Percentiles rank a stretch among this genome's conserved stretches.
Evolutionary conservation across 2,888 invertebrate genomes (phyloP).

Genomic region (Drosophila fulvimacula): DNA sequence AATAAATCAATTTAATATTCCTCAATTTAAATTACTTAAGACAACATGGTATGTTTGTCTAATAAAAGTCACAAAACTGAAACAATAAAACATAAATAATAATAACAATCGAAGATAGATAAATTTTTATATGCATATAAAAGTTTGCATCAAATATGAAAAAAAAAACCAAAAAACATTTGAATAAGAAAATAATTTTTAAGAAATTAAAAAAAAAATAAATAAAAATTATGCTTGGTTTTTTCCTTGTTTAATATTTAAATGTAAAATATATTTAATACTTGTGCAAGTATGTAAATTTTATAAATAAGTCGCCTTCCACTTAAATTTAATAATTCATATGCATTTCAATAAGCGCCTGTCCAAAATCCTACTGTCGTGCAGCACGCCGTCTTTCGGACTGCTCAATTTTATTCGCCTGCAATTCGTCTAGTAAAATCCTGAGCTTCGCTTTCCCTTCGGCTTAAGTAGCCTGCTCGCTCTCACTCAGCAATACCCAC

Average conservation of each 20-base stretch:
- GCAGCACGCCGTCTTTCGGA: not conserved
- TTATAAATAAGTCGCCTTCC: too few species aligned
- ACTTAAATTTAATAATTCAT: not conserved
- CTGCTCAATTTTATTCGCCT: not conserved
- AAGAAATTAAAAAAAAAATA: too few species aligned
- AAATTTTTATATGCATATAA: not conserved
- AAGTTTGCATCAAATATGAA: not conserved
- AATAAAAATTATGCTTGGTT: not conserved
- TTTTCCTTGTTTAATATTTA: not conserved
- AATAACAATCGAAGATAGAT: not conserved
- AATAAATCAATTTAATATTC: slow-evolving; percentile 26
- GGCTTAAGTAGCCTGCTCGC: not conserved
- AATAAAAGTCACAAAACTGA: not conserved
- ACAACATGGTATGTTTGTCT: not conserved
- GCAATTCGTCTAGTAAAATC: not conserved
- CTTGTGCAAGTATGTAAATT: too few species aligned
- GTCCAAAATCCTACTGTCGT: not conserved
- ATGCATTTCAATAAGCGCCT: not conserved
- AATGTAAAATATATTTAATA: not conserved
- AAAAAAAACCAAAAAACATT: not conserved
- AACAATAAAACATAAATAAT: not conserved
- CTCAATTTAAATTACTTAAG: slow-evolving; percentile 8
- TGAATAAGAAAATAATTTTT: not conserved
- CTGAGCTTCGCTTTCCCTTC: not conserved
- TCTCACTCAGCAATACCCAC: not conserved